Base-by-base conservation (phyloP, 2,113 vertebrate genomes). In the Dasyprocta punctata region DNA sequence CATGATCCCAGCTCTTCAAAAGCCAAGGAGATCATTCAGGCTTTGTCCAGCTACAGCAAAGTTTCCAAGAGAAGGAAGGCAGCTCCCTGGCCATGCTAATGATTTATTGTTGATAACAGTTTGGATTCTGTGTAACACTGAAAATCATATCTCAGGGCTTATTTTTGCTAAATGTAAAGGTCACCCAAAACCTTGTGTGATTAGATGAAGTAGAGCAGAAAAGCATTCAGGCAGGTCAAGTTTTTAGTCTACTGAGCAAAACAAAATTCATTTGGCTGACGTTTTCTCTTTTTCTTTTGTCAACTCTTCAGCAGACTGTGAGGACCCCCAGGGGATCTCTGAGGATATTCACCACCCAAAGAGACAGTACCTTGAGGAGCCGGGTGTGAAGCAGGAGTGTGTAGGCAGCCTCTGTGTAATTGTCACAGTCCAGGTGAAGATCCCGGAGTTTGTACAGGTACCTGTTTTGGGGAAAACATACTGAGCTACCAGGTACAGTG, bases 381-480 rank as follows among this genome's bases (percentile, higher is more conserved):
- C 99, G 99, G 0, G 99, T 99, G 77, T 99, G 99, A 30, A 99
- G 99, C 14, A 99, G 98, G 61, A 99, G 99, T 0, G 99, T 99
- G 71, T 99, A 99, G 0, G 99, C 99, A 0, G 99, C 99, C 97
- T 99, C 99, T 0, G 99, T 99, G 98, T 99, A 99, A 98, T 99
- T 99, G 96, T 99, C 99, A 84, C 99, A 99, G 92, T 99, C 99
- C 98, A 99, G 98, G 98, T 99, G 99, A 98, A 99, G 99, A 98
- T 99, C 99, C 13, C 99, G 98, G 94, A 99, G 97, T 94, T 99
- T 99, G 98, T 99, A 99, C 65, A 99, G 99, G 96, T 99, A 99
- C 96, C 99, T 99, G 96, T 97, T n/a, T 86, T 60, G 60, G 91
- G 81, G 9, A 93, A 56, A 97, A 95, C 12, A 14, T 1, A 60